Base-by-base conservation (phyloP, 2,888 invertebrate genomes). In the Cataglyphis altisquamis region DNA sequence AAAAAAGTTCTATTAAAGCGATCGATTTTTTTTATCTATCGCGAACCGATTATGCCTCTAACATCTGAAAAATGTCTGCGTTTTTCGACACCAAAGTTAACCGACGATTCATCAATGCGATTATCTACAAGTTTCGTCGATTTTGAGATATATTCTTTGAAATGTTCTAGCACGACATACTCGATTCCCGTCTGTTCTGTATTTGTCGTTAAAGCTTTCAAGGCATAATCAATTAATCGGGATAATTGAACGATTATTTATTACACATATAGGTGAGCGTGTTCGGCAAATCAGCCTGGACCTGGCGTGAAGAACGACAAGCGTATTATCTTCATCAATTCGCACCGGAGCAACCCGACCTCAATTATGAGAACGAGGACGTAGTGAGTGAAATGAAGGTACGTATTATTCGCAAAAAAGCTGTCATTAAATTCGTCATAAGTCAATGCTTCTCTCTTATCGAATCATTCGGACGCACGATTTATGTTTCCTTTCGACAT, bases 291-390 rank as follows among this genome's bases (percentile, higher is more conserved):
- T 90, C 95, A 6, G 96, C 95, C 0, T 96, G 96, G 96, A 93
- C 94, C 4, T 96, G 94, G 92, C 94, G 95, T 73, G 92, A 91
- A 0, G 89, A 90, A 3, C 91, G 96, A 45, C 83, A 94, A 18
- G 94, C 95, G 86, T 96, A 94, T 92, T 96, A 96, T 88, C 94
- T 96, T 55, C 96, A 96, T 89, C 95, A 96, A 83, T 96, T 96
- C 87, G 93, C 95, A 9, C 83, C 90, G 0, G 93, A 95, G 55
- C 96, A 96, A 89, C 96, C 96, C 0, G 96, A 96, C 91, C 93
- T 96, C 1, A 96, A 96, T 92, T 96, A 94, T 87, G 91, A 94
- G 9, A 95, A 95, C 90, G 88, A 93, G 0, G 39, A 86, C 2
- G 94, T 95, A 12, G 75, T 87, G 8, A 29, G 68, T 1, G 95